phyloP scores from a whole-genome alignment of 2,113 vertebrate genomes.

The Charadrius vociferus region DNA sequence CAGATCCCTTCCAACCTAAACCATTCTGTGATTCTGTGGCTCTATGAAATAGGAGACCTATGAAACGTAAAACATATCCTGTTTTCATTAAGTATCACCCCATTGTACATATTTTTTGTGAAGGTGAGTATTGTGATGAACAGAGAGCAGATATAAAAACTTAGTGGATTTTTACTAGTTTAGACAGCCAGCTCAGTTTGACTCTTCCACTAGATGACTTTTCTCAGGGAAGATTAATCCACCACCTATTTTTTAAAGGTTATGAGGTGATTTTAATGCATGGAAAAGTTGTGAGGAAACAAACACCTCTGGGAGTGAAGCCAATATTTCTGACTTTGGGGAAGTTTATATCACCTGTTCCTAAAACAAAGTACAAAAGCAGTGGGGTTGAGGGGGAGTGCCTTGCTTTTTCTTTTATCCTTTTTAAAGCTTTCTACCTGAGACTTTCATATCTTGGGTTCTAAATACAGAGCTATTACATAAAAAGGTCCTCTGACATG shows the following conservation, averaged over 20 bases:
- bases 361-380: background rate
- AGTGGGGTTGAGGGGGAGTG: background rate
- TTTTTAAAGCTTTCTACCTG: background rate
- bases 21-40: background rate
- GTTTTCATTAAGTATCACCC: background rate
- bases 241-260: background rate
- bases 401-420: background rate
- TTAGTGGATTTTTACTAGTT: background rate
- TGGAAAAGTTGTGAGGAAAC: background rate
- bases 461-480: background rate
- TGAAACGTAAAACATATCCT: background rate
- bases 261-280: background rate
- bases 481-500: background rate
- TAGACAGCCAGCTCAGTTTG: background rate
- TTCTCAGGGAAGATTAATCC: background rate
- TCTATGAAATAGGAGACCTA: background rate
- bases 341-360: background rate
- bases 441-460: background rate
- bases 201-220: background rate
- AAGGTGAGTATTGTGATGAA: background rate
- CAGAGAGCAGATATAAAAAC: background rate
- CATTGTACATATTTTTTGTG: background rate
- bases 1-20: background rate
- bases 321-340: background rate
- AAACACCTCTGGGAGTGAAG: background rate